Base-by-base conservation (phyloP, 1,140 invertebrate genomes). In the Andrena cerasifolii region DNA sequence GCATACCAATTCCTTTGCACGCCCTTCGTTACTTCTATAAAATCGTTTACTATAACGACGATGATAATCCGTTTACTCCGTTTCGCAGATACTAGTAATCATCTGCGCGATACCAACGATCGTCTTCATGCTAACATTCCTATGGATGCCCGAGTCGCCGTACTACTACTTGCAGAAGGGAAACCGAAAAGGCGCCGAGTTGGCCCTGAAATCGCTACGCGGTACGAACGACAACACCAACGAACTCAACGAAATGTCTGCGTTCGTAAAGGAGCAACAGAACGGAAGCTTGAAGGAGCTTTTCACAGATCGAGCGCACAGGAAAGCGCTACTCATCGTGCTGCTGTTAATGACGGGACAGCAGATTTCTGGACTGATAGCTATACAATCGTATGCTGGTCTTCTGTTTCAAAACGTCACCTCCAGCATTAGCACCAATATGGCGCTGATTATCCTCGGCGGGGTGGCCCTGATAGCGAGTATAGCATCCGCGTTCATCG, bases 71-170 rank as follows among this genome's bases (percentile, higher is more conserved):
- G n/a, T n/a, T n/a, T n/a, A n/a, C n/a, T n/a, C 3, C 45, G 8
- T 79, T 73, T 14, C 58, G n/a, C n/a, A 79, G 78, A 28, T 93
- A 0, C 87, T 94, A 4, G 93, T 94, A 0, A 89, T 93, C 49
- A 91, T 94, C 66, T 93, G 92, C 61, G 89, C 94, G 36, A 79
- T 91, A 0, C 88, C 94, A 43, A 91, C 94, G 0, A 89, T 94
- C 0, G 76, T 95, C 2, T 94, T 95, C 70, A 88, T 95, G 0
- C 75, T 95, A 6, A 93, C 93, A 1, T 94, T 95, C 86, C 92
- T 92, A 51, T 94, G 94, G 76, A 94, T 96, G 89, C 96, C 96
- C 0, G 96, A 97, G 90, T 95, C 96, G 14, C 96, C 96, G 0
- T 94, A 96, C 80, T 96, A 94, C 86, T 93, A 94, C 47, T 85